Evolutionary conservation across 2,797 vertebrate species (phyloP), one percentile per base, ranked within the genome.

Genomic region (Tragelaphus eurycerus): DNA sequence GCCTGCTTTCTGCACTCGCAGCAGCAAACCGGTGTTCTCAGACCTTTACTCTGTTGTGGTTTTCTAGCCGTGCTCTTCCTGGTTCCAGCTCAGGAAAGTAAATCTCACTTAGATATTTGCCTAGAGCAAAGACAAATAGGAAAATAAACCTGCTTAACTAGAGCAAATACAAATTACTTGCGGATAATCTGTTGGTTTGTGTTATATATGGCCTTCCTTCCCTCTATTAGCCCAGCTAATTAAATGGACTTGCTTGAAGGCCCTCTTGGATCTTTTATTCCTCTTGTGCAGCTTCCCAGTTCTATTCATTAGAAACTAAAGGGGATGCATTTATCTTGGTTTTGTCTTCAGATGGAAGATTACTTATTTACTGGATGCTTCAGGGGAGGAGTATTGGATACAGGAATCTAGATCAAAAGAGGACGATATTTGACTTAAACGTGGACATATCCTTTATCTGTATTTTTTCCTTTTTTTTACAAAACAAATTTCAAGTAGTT

Each of bases 281-380:
- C 91, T 95, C 95, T 96, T 85, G 38, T 38, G 19, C 6, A 79
- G 16, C 6, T 89, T 96, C 97, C 94, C 83, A 88, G 50, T 91
- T 93, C 84, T 95, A 81, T 94, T 94, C 50, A 90, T 94, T 86
- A 96, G 81, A 91, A 95, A 93, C 29, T 50, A 92, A 96, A 96
- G 38, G 67, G 96, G 94, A 91, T 16, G 46, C 11, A 64, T 95
- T 85, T 91, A 79, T 95, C 91, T 97, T 97, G n/a, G 38, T 89
- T 96, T 96, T 89, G 55, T 89, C 81, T 94, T 93, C 86, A 91
- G 81, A 31, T 85, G 27, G 31, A 89, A 88, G 31, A 23, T 50
- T 60, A 94, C 38, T 93, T 95, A 90, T 91, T 92, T 95, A 54
- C 14, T n/a, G 11, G 23, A 71, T 78, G 90, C 78, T 50, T 96